Base-by-base conservation (phyloP, 2,888 invertebrate genomes). In the Cetonia aurata region DNA sequence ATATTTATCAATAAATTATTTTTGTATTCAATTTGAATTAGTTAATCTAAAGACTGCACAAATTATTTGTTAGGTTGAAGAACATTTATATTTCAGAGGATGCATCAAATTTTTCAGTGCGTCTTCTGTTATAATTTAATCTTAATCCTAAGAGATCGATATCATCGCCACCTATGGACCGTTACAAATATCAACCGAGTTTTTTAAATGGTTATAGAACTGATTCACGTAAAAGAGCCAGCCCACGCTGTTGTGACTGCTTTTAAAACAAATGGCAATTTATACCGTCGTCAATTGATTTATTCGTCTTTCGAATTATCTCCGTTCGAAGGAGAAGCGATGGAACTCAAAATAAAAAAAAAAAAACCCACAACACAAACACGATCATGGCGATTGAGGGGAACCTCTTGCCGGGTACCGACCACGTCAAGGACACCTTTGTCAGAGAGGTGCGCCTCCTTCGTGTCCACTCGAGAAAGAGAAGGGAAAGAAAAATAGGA, bases 261-360 rank as follows among this genome's bases (percentile, higher is more conserved):
- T 46, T 13, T 31, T 60, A 46, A n/a, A 60, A 46, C 60, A 46
- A 10, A 25, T 31, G 25, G 46, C 44, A 60, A 44, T 60, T 60
- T 60, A 59, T 59, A 44, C 25, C 44, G 31, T 25, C 13, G 60
- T 60, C 60, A 60, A 60, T 60, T 60, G 60, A 60, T 60, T 60
- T 60, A 60, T 60, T 60, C 46, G 46, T 31, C 46, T 60, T 46
- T 60, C 25, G 46, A 60, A 60, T 60, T 60, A 60, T 41, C 46
- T 46, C 41, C 13, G 46, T 60, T 60, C 42, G 57, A 31, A 60
- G 8, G 19, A n/a, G 46, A 55, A 31, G n/a, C 19, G 46, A 25
- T 46, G 60, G 46, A 60, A 60, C 46, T n/a, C n/a, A n/a, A n/a
- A n/a, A n/a, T n/a, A n/a, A 46, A 19, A 15, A 46, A 42, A 60